Percentiles rank a stretch among this genome's conserved stretches.
Evolutionary conservation across 2,888 invertebrate species (phyloP).

Genomic region (Apodemia hepburni): DNA sequence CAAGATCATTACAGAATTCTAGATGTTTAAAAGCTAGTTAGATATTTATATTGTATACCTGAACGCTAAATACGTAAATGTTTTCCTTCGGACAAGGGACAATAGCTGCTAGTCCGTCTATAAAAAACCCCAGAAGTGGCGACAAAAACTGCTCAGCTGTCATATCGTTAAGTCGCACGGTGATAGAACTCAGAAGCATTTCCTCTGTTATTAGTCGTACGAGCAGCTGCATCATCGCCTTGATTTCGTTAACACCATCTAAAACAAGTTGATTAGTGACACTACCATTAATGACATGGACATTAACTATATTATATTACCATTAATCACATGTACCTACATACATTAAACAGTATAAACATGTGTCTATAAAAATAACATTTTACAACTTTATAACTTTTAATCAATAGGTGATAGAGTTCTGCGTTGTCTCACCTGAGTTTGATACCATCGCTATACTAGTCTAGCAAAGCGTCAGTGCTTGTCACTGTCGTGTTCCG

Average conservation of each 20-base stretch:
- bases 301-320: no score
- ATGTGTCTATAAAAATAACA: no score
- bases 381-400: no score
- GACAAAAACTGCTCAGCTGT: slow-evolving; percentile 95
- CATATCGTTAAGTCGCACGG: slow-evolving; percentile 95
- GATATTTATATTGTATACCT: slow-evolving; percentile 60
- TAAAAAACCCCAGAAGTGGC: slow-evolving; percentile 91
- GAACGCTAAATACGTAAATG: slow-evolving; percentile 94
- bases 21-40: not conserved
- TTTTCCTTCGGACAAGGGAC: slow-evolving; percentile 95
- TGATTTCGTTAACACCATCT: slow-evolving; percentile 96
- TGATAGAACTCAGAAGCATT: slow-evolving; percentile 96
- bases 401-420: no score
- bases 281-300: no score
- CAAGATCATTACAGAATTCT: no score
- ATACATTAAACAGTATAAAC: no score
- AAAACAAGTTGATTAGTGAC: slow-evolving; percentile 21
- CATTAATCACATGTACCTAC: no score
- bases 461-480: no score
- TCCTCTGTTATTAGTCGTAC: slow-evolving; percentile 96
- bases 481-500: no score
- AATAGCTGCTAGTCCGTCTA: slow-evolving; percentile 94
- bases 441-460: no score
- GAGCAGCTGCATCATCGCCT: slow-evolving; percentile 94
- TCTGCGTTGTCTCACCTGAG: no score